Conservation (phyloP, 2,113 vertebrate species). For the Phocoena phocoena region DNA sequence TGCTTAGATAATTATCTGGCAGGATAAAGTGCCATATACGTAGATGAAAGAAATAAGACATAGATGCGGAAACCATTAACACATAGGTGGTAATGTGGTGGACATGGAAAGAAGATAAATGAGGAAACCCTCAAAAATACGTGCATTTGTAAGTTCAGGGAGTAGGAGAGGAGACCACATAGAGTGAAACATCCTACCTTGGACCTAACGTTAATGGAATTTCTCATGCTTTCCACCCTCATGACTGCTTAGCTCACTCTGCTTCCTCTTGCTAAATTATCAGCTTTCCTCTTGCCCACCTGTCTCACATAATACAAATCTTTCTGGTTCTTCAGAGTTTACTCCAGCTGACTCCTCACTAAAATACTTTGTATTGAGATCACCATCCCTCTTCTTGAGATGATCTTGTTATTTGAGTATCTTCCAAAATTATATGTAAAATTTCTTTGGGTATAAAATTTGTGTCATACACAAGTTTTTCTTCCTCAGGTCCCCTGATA, state of each 20-base stretch:
- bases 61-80: background rate
- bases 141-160: background rate
- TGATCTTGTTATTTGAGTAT: background rate
- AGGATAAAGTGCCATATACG: background rate
- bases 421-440: background rate
- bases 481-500: background rate
- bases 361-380: background rate
- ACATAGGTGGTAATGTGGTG: background rate
- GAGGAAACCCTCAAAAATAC: background rate
- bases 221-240: background rate
- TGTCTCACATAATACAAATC: background rate
- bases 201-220: background rate
- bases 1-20: background rate
- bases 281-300: rapidly evolving
- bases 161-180: too few relatives aligned
- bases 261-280: background rate
- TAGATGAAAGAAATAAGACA: background rate
- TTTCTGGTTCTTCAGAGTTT: background rate
- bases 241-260: background rate
- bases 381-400: background rate
- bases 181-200: background rate
- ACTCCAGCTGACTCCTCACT: background rate
- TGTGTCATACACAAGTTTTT: background rate
- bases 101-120: background rate
- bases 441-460: background rate